Base-by-base conservation (phyloP, 2,888 invertebrate species). In the Xiphydria camelus region DNA sequence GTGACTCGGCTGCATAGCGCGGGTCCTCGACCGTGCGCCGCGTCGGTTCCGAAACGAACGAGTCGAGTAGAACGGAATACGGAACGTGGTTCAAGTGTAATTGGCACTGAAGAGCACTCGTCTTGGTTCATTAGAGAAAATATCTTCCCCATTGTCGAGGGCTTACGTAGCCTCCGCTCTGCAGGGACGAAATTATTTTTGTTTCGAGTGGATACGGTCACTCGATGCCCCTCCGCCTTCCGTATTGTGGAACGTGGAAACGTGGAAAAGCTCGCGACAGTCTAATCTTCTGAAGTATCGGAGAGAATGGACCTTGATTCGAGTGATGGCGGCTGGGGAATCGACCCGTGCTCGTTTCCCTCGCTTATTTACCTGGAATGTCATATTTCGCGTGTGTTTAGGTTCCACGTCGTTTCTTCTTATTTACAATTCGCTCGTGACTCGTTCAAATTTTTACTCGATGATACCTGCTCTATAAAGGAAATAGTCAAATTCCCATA, bases 101-200 rank as follows among this genome's bases (percentile, higher is more conserved):
- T 75, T 74, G 74, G 73, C 75, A 73, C 71, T 73, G 68, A 62
- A 75, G 75, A 66, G 62, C 62, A 69, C 74, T 74, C 66, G 65
- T 73, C 73, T 72, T 74, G 73, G 70, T 74, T 75, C 74, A 74
- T 75, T 75, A 74, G 73, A 73, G 72, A 69, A 73, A 73, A 74
- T 74, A 74, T 72, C 72, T 66, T 68, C 70, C 70, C 71, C 62
- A 70, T 73, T 71, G 72, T 73, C 62, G 62, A 70, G 68, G 66
- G 68, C 68, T 71, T 70, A 71, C 62, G 57, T 57, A 55, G 56
- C 57, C 55, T 44, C 49, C 37, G 40, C 47, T 47, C 52, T 53
- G 51, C 47, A 61, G 62, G 57, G 64, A 68, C 61, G 66, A 68
- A 73, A 73, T 74, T 73, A 73, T 73, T 74, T 73, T 74, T 73